Percentiles rank a stretch among this genome's conserved stretches.
phyloP scores from a whole-genome alignment of 2,113 vertebrate genomes.

The Paraplagusia blochii region DNA sequence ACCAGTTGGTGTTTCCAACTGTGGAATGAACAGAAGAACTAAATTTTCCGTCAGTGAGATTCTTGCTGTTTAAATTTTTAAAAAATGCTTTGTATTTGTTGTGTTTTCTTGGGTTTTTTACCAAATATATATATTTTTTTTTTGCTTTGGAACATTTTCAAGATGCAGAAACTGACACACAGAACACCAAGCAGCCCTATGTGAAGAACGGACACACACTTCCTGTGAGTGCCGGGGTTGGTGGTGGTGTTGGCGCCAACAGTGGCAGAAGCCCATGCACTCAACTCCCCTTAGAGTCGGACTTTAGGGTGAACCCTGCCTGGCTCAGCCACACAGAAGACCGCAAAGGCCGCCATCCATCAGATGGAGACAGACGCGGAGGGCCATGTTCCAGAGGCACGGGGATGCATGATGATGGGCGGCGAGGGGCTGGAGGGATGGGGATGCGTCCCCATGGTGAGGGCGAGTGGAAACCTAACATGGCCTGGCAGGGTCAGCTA shows the following conservation, averaged over 20 bases:
- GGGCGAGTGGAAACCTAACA: constrained; percentile 64
- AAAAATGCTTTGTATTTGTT: too few relatives aligned
- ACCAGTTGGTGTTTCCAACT: too few relatives aligned
- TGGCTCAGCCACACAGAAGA: constrained; percentile 77
- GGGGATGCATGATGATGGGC: constrained; percentile 56
- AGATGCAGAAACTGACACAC: constrained; percentile 77
- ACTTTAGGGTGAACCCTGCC: constrained; percentile 72
- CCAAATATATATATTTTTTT: too few relatives aligned
- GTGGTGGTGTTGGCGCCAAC: constrained; percentile 49
- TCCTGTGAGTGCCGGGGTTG: constrained; percentile 62
- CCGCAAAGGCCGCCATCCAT: constrained; percentile 67
- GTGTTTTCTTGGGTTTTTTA: too few relatives aligned
- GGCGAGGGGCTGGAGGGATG: constrained; percentile 54
- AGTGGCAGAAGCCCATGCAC: constrained; percentile 62
- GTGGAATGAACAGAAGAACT: too few relatives aligned
- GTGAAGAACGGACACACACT: constrained; percentile 94
- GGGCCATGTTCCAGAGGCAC: constrained; percentile 36
- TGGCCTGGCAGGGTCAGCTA: constrained; percentile 67
- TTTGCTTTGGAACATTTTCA: too few relatives aligned
- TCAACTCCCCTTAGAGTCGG: constrained; percentile 72
- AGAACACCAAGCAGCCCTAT: constrained; percentile 72
- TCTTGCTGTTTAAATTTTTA: too few relatives aligned
- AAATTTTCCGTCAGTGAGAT: too few relatives aligned
- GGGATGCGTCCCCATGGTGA: constrained; percentile 55
- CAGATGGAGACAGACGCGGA: constrained; percentile 58